phyloP scores from a whole-genome alignment of 2,797 vertebrate species.

The Adelosebastes latens region DNA sequence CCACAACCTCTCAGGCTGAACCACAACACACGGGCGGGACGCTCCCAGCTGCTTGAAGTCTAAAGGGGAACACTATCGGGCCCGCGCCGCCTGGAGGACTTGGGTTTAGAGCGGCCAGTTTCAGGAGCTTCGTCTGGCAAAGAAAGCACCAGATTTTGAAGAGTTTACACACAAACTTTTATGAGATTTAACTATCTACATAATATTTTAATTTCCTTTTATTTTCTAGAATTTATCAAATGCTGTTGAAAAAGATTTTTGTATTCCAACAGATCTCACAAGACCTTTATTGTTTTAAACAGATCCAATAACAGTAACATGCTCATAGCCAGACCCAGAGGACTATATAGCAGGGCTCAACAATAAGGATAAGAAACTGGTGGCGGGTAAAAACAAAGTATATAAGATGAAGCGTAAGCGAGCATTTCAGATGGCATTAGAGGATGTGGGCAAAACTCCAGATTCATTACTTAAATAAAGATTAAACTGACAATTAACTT shows the following conservation, averaged over 20 bases:
- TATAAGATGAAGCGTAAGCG: no score
- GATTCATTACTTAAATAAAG: no score
- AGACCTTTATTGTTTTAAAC: slow-evolving; percentile 62
- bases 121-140: slow-evolving; percentile 7
- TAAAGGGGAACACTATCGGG: slow-evolving; percentile 58
- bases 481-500: no score
- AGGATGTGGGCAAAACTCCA: no score
- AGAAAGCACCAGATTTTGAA: background rate
- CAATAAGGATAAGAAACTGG: no score
- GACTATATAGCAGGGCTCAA: no score
- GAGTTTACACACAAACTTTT: background rate
- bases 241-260: background rate
- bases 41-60: background rate
- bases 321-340: background rate
- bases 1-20: slow-evolving; percentile 39
- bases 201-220: background rate
- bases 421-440: no score
- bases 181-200: background rate
- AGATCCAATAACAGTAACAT: background rate
- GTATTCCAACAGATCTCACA: slow-evolving; percentile 50
- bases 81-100: background rate
- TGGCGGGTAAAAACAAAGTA: no score
- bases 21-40: slow-evolving; percentile 12
- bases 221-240: slow-evolving; percentile 44
- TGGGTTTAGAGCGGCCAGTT: background rate